Conservation (phyloP, 1,140 invertebrate genomes). For the Magallana ariakensis region DNA sequence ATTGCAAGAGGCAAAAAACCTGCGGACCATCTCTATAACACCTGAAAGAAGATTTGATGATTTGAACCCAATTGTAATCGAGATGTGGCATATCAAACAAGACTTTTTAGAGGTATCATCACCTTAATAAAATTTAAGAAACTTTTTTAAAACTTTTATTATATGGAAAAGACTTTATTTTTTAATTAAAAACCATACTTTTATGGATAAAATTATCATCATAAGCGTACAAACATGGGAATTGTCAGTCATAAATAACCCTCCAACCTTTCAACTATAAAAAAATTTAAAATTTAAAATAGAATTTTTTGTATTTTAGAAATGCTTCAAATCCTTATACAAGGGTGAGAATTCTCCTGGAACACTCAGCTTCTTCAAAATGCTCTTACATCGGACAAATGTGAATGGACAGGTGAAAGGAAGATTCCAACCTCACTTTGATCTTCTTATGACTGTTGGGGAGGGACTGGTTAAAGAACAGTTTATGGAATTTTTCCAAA, state of each 20-base stretch:
- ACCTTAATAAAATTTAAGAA: not conserved
- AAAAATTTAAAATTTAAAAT: not conserved
- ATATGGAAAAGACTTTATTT: not conserved
- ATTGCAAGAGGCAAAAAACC: conserved; percentile 34
- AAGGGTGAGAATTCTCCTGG: conserved; percentile 15
- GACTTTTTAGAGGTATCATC: conserved; percentile 44
- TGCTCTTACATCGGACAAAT: conserved; percentile 23
- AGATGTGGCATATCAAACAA: conserved; percentile 47
- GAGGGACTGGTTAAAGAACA: conserved; percentile 39
- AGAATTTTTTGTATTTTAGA: conserved; percentile 26
- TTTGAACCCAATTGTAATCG: conserved; percentile 33
- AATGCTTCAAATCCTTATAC: conserved; percentile 37
- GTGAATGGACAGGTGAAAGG: conserved; percentile 40
- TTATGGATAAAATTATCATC: not conserved
- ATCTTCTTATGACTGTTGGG: conserved; percentile 19
- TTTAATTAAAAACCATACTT: not conserved
- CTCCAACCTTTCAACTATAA: not conserved
- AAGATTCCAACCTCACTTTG: conserved; percentile 34
- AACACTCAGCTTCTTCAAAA: conserved; percentile 34
- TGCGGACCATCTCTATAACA: not conserved
- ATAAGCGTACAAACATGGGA: not conserved
- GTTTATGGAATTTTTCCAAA: conserved; percentile 39
- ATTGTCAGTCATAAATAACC: conserved; percentile 17
- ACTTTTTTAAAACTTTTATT: not conserved
- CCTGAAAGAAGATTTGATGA: conserved; percentile 41